Evolutionary conservation across 2,113 vertebrate species (phyloP).

Genomic region (Indicator indicator): DNA sequence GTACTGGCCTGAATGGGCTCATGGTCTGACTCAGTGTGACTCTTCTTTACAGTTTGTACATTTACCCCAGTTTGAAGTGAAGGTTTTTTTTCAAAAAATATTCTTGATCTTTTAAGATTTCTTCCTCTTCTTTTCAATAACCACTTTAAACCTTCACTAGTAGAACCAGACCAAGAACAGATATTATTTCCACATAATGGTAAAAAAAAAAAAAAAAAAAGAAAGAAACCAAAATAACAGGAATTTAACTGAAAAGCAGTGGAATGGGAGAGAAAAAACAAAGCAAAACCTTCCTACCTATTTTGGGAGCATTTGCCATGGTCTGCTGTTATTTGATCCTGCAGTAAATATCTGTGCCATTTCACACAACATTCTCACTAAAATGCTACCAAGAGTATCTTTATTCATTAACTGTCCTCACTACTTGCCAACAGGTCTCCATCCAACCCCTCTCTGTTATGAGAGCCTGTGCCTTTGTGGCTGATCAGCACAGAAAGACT

Average conservation of each 20-base stretch:
- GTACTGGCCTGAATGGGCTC: background rate
- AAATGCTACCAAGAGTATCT: background rate
- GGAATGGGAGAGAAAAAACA: background rate
- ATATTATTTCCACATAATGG: background rate
- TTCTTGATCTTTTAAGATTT: background rate
- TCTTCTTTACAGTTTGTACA: background rate
- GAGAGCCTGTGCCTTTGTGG: background rate
- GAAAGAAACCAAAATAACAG: background rate
- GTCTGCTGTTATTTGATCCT: background rate
- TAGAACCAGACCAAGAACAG: background rate
- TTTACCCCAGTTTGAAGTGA: background rate
- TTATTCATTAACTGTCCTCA: background rate
- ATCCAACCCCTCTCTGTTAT: background rate
- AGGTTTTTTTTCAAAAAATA: background rate
- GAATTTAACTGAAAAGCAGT: background rate
- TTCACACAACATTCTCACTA: background rate
- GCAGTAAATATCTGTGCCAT: background rate
- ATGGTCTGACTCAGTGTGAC: background rate
- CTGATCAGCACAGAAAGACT: rapidly evolving
- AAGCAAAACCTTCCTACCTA: background rate
- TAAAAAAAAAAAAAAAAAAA: too few species aligned
- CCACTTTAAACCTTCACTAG: background rate
- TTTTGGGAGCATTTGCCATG: background rate
- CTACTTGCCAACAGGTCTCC: background rate
- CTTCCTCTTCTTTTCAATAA: background rate